Base-by-base conservation (phyloP, 2,888 invertebrate genomes). In the Athalia circularis region DNA sequence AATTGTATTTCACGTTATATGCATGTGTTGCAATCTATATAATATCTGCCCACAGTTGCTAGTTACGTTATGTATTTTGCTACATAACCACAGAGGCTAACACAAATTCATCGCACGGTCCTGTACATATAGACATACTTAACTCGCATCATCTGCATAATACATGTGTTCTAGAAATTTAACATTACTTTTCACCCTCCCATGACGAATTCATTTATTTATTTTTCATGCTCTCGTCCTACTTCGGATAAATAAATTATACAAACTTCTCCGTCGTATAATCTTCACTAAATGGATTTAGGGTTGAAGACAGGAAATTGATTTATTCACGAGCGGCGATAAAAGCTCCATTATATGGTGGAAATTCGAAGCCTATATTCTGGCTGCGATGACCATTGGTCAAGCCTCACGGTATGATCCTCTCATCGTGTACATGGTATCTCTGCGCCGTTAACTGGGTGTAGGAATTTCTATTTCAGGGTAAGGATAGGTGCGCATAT, bases 301-400 rank as follows among this genome's bases (percentile, higher is more conserved):
- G 45, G 72, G 59, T 15, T n/a, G 64, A 45, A 68, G 59, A 57
- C 57, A 47, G 72, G 72, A 72, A 72, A 72, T 72, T 72, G 72
- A 72, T 57, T 47, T 57, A 72, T 72, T 59, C 47, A 59, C 72
- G 72, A 72, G 57, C 45, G 47, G 72, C 45, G 5, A 59, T 72
- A 72, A 59, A 59, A 72, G 5, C 47, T 5, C 15, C 9, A 29
- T n/a, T n/a, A n/a, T n/a, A n/a, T 54, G 47, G 43, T 68, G 15
- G 43, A 54, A 68, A 68, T 43, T 45, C 52, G 13, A 9, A 29
- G 29, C 29, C 29, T 29, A 29, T 29, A 29, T 29, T 29, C 29
- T 29, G 29, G 29, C 29, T 29, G 29, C 29, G 29, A 29, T 29
- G 29, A 29, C 29, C 29, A 29, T 29, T 29, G 29, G 29, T 29